Conservation (phyloP, 2,888 invertebrate species). For the Ligdia adustata region DNA sequence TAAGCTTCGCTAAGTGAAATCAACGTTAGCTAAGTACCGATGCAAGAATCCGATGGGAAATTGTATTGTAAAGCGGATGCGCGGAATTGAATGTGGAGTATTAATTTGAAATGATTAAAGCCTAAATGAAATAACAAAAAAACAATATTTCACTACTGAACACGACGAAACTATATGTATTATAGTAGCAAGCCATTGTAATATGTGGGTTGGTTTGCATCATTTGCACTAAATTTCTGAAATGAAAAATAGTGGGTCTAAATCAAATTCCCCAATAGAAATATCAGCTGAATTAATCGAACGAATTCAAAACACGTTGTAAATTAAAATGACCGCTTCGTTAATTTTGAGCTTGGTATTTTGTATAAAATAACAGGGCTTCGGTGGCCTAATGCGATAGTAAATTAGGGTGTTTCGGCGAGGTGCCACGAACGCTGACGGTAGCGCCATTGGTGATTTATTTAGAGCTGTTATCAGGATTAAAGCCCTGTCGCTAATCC, state of each 20-base stretch:
- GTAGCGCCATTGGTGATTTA: slow-evolving; percentile 58
- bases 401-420: slow-evolving; percentile 72
- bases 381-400: slow-evolving; percentile 63
- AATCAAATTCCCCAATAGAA: slow-evolving; percentile 54
- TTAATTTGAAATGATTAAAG: no score
- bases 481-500: slow-evolving; percentile 59
- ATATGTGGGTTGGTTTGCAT: no score
- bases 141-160: no score
- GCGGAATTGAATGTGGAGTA: no score
- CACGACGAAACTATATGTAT: no score
- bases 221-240: no score
- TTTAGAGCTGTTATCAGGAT: slow-evolving; percentile 61
- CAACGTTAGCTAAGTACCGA: slow-evolving; percentile 7
- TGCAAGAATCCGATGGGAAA: slow-evolving; percentile 1
- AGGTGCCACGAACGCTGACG: slow-evolving; percentile 55
- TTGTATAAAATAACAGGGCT: slow-evolving; percentile 60
- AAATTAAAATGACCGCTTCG: slow-evolving; percentile 61
- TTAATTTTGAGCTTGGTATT: slow-evolving; percentile 62
- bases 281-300: slow-evolving; percentile 55
- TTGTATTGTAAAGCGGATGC: neutral
- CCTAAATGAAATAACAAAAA: no score
- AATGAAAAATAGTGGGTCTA: slow-evolving; percentile 5
- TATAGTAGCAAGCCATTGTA: no score
- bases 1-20: slow-evolving; percentile 63
- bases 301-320: slow-evolving; percentile 54